Evolutionary conservation across 2,797 vertebrate species (phyloP).

Genomic region (Urophycis tenuis): DNA sequence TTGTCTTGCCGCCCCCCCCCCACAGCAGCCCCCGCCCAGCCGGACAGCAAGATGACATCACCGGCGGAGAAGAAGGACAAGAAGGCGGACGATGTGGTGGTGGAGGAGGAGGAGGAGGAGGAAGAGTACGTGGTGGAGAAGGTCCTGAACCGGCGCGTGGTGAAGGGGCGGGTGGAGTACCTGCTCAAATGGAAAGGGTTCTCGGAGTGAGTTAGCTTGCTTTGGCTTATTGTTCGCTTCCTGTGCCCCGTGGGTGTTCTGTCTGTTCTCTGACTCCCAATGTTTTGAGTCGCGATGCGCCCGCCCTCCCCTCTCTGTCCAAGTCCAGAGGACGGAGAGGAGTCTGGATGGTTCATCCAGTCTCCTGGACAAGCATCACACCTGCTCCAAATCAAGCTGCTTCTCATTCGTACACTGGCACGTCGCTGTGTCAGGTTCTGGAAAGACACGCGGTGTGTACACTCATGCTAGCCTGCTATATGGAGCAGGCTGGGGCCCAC

Average conservation of each 20-base stretch:
- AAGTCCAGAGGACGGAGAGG: too few relatives aligned
- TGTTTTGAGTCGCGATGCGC: too few relatives aligned
- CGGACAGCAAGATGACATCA: constrained; percentile 78
- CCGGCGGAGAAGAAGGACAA: constrained; percentile 91
- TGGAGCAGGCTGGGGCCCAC: neutral
- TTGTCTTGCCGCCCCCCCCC: neutral
- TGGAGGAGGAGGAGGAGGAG: constrained; percentile 82
- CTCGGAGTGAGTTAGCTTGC: constrained; percentile 79
- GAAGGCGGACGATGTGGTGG: constrained; percentile 82
- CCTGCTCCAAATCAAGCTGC: neutral
- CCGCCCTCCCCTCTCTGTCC: too few relatives aligned
- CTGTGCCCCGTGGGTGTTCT: neutral
- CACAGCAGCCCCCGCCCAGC: constrained; percentile 50
- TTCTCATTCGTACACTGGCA: neutral
- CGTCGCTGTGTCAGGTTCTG: neutral
- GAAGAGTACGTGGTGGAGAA: constrained; percentile 98
- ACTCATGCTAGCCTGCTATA: neutral
- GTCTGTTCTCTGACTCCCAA: neutral
- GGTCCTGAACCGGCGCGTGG: constrained; percentile 88
- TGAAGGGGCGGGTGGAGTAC: constrained; percentile 94
- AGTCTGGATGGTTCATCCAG: neutral
- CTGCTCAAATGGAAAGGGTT: constrained; percentile 99
- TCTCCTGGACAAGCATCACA: neutral
- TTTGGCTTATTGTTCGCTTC: neutral
- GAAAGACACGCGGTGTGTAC: neutral